Evolutionary conservation across 2,888 invertebrate species (phyloP).

Genomic region (Amaurobius ferox): DNA sequence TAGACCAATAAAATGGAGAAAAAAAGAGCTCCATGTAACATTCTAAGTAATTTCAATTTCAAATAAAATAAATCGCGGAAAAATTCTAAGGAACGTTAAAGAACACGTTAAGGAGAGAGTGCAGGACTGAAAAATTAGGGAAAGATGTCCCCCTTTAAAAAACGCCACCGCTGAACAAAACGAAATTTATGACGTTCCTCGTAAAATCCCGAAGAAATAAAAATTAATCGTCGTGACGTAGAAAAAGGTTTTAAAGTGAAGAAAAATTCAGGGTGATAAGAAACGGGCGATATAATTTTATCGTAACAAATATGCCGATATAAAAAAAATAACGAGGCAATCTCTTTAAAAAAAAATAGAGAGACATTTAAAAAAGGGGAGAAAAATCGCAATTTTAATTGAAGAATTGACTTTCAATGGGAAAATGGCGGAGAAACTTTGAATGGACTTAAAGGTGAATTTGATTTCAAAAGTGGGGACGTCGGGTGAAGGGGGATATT

Average conservation of each 20-base stretch:
- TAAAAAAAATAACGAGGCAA: neutral
- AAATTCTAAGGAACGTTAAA: neutral
- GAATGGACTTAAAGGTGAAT: too few relatives aligned
- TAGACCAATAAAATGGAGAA: neutral
- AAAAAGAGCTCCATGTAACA: neutral
- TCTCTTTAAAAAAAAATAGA: neutral
- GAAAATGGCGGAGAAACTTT: neutral
- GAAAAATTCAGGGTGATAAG: conserved; percentile 33
- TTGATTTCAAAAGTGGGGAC: too few relatives aligned
- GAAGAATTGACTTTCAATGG: conserved; percentile 30
- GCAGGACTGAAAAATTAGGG: conserved; percentile 4
- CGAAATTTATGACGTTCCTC: conserved; percentile 36
- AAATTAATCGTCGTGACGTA: conserved; percentile 37
- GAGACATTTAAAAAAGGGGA: neutral
- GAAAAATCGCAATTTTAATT: conserved; percentile 20
- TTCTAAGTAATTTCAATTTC: conserved; percentile 12
- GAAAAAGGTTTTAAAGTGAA: conserved; percentile 35
- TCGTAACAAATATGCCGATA: conserved; percentile 26
- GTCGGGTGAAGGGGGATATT: too few relatives aligned
- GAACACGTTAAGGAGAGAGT: conserved; percentile 4
- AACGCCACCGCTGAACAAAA: conserved; percentile 14
- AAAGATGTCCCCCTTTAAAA: conserved; percentile 15
- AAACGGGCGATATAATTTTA: conserved; percentile 32
- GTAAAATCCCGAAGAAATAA: conserved; percentile 39
- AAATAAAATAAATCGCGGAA: neutral